Evolutionary conservation across 2,113 vertebrate species (phyloP), one percentile per base, ranked within the genome.

Genomic region (Mobula hypostoma): DNA sequence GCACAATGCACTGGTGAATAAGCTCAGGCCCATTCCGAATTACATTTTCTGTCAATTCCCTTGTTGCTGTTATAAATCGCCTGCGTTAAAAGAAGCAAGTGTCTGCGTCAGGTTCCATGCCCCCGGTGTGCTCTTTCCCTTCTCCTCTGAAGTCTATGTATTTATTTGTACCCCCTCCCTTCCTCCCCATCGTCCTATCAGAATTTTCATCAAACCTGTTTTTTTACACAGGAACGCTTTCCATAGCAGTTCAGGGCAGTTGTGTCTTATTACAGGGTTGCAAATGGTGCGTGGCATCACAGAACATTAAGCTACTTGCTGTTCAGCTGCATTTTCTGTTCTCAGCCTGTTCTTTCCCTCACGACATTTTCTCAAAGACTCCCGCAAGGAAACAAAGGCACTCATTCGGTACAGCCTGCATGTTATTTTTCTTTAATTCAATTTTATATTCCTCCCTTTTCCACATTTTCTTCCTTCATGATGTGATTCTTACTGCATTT

Each of bases 41-140:
- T 93, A 72, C 90, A 72, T 74, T 93, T 93, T 72, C 90, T 93
- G 90, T 93, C 36, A 93, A 68, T 36, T 93, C 90, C 90, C 90
- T 93, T 19, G 90, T 72, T 93, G 90, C 90, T 74, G 24, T 93
- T 93, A 93, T 36, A 93, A 93, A 74, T 93, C 68, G 21, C 90
- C 36, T 48, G 68, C 21, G 32, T 93, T 74, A 93, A 72, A 74
- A 93, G 66, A 32, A 32, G 85, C 85, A n/a, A 66, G 61, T 32
- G 61, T 61, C 85, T 90, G 85, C 32, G 29, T 66, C 85, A 15
- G 85, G 61, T 90, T 61, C 85, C 29, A 11, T 68, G 61, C 85
- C 61, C 85, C 85, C 58, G 14, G 61, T 68, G 61, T n/a, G 12
- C 61, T 32, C 61, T 66, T 90, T 90, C 61, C 61, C 15, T 66